Percentiles rank a stretch among this genome's conserved stretches.
Evolutionary conservation across 2,113 vertebrate genomes (phyloP).

Genomic region (Ailuropoda melanoleuca): DNA sequence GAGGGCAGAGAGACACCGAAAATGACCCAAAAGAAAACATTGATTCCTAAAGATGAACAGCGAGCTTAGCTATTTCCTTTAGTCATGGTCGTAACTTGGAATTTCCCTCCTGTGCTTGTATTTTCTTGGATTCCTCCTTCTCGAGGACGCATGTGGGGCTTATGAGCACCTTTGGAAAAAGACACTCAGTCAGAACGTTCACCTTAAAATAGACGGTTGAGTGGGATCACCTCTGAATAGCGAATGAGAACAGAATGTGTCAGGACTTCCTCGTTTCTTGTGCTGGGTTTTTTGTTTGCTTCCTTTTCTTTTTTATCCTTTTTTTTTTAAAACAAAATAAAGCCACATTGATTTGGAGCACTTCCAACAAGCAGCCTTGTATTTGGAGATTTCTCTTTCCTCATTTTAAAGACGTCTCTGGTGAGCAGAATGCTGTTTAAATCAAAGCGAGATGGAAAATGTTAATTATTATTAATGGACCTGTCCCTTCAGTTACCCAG

Average conservation of each 20-base stretch:
- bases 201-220: slow-evolving; percentile 16
- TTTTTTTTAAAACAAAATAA: neutral
- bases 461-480: neutral
- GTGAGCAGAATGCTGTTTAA: neutral
- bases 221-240: neutral
- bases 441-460: neutral
- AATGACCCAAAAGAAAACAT: slow-evolving; percentile 11
- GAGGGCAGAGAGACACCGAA: neutral
- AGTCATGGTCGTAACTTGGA: neutral
- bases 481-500: neutral
- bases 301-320: neutral
- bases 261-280: neutral
- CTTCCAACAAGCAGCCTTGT: neutral
- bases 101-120: neutral
- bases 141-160: neutral
- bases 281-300: neutral
- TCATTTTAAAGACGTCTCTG: neutral
- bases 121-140: neutral
- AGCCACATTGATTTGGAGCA: neutral
- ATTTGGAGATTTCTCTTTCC: neutral
- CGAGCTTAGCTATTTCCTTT: neutral
- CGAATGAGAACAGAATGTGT: neutral
- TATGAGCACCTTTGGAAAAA: neutral
- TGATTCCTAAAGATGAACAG: slow-evolving; percentile 25
- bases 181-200: slow-evolving; percentile 43